Evolutionary conservation across 2,888 invertebrate genomes (phyloP).

Genomic region (Chrysolina haemoptera): DNA sequence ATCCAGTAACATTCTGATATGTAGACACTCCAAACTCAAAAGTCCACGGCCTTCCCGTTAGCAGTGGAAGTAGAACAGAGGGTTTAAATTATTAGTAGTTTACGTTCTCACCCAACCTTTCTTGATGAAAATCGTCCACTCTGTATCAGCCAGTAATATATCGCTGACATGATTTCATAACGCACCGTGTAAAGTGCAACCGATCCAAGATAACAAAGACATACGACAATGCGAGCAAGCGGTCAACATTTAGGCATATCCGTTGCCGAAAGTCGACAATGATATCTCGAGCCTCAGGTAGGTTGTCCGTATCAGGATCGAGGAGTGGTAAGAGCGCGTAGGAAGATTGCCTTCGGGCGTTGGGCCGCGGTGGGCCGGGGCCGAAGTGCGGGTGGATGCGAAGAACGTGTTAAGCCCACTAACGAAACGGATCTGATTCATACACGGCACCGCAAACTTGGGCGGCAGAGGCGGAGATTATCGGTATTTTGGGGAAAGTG

Average conservation of each 20-base stretch:
- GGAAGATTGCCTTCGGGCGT: conserved; percentile 46
- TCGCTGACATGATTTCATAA: background rate
- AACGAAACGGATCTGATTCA: conserved; percentile 52
- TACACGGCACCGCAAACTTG: conserved; percentile 41
- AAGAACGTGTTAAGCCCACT: conserved; percentile 56
- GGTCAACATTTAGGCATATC: conserved; percentile 14
- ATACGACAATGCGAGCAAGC: conserved; percentile 8
- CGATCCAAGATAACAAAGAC: conserved; percentile 7
- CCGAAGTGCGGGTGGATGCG: conserved; percentile 55
- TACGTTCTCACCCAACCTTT: too few species aligned
- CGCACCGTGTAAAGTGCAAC: background rate
- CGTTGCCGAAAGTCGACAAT: conserved; percentile 36
- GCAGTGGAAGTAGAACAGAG: too few species aligned
- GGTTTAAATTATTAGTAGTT: too few species aligned
- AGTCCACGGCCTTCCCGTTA: too few species aligned
- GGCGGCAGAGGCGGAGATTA: conserved; percentile 29
- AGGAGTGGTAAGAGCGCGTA: conserved; percentile 58
- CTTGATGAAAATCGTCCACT: background rate
- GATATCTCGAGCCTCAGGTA: conserved; percentile 46
- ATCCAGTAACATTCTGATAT: too few species aligned
- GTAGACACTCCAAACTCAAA: too few species aligned
- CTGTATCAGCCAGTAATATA: background rate
- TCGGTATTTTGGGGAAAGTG: background rate
- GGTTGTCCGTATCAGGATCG: conserved; percentile 48
- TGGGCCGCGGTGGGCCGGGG: conserved; percentile 8